Evolutionary conservation across 2,888 invertebrate species (phyloP).

Genomic region (Tholera decimalis): DNA sequence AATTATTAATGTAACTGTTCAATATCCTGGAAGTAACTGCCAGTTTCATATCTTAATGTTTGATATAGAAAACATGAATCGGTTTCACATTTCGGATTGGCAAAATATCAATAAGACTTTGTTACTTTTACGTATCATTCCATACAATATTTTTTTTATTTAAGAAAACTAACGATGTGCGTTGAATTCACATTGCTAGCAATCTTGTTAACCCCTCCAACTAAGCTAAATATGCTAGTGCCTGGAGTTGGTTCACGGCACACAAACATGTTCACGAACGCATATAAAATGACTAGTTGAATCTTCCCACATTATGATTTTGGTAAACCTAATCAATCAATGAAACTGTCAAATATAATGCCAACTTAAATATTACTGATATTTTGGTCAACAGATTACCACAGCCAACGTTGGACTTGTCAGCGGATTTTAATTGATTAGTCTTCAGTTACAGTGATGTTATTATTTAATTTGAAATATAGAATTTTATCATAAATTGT

Average conservation of each 20-base stretch:
- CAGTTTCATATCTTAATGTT: constrained; percentile 20
- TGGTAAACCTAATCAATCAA: constrained; percentile 23
- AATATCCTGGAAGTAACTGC: constrained; percentile 7
- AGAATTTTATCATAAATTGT: neutral
- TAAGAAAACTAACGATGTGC: too few relatives aligned
- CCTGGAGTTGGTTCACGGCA: too few relatives aligned
- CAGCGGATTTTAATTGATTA: constrained; percentile 19
- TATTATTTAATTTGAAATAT: neutral
- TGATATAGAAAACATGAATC: constrained; percentile 16
- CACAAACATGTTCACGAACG: too few relatives aligned
- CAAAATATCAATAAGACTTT: constrained; percentile 26
- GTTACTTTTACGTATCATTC: neutral
- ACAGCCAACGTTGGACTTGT: neutral
- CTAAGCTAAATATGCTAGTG: too few relatives aligned
- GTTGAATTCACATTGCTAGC: too few relatives aligned
- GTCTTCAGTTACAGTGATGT: neutral
- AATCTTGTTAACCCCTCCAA: too few relatives aligned
- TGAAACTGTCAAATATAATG: neutral
- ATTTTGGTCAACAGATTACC: constrained; percentile 5
- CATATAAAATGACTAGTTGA: constrained; percentile 1
- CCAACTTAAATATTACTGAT: constrained; percentile 11
- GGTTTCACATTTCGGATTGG: constrained; percentile 32
- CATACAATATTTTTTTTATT: neutral
- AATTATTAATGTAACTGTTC: neutral
- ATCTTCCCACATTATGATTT: constrained; percentile 2